Percentiles rank a stretch among this genome's conserved stretches.
These are phyloP conservation scores for Ursus arctos DNA, from an alignment of 2,113 vertebrate species.

Conservation along the genomic window DNA sequence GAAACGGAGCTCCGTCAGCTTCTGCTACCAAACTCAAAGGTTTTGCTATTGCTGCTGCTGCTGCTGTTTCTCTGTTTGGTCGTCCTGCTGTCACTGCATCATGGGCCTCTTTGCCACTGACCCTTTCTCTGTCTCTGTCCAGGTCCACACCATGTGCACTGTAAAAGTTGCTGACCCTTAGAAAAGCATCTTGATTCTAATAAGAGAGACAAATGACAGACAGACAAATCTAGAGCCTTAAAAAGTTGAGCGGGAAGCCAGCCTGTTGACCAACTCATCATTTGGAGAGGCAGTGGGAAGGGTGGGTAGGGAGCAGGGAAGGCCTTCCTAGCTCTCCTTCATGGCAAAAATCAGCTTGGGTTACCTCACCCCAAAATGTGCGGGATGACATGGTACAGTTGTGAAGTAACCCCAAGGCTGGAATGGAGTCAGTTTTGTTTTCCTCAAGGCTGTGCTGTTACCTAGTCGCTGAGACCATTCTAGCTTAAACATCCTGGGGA, in stretches of 20 bases:
- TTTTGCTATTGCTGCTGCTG: not conserved
- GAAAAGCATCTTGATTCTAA: not conserved
- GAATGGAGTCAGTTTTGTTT: not conserved
- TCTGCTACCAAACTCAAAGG: not conserved
- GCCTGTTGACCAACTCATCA: rapidly evolving
- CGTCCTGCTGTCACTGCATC: not conserved
- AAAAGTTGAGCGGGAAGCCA: not conserved
- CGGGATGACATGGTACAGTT: too few species aligned
- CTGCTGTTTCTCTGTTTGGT: too few species aligned
- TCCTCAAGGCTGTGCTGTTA: not conserved
- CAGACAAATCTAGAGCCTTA: not conserved
- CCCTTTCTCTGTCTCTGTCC: not conserved
- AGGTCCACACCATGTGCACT: rapidly evolving
- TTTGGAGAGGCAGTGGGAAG: rapidly evolving
- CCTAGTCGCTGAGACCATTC: not conserved
- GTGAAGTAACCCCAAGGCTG: not conserved
- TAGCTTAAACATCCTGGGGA: not conserved
- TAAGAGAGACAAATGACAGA: not conserved
- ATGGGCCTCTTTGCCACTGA: too few species aligned
- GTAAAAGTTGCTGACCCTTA: not conserved
- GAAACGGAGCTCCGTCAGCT: not conserved
- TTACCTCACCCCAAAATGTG: not conserved
- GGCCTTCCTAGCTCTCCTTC: not conserved
- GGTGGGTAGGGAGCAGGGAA: too few species aligned
- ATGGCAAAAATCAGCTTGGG: rapidly evolving